Conservation (phyloP, 2,797 vertebrate genomes). For the Protonibea diacanthus region DNA sequence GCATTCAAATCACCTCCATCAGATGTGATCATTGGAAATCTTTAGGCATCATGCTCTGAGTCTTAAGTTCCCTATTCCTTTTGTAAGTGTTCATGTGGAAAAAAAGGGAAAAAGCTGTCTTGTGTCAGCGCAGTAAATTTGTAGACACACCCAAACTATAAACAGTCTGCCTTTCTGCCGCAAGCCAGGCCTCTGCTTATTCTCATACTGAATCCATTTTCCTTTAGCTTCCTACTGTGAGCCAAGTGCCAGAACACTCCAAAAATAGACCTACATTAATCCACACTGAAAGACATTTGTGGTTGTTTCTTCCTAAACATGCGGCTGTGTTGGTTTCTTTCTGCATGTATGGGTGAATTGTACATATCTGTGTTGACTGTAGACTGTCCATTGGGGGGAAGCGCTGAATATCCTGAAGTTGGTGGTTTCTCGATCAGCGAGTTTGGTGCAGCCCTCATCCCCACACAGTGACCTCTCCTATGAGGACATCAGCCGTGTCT, state of each 20-base stretch:
- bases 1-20: constrained; percentile 11
- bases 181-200: constrained; percentile 61
- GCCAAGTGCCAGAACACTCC: constrained; percentile 43
- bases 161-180: constrained; percentile 78
- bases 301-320: constrained; percentile 37
- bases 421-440: constrained; percentile 94
- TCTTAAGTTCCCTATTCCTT: constrained; percentile 54
- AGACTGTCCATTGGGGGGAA: constrained; percentile 95
- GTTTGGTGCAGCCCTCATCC: constrained; percentile 90
- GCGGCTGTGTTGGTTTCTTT: constrained; percentile 40
- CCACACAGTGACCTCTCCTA: constrained; percentile 90
- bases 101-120: constrained; percentile 50
- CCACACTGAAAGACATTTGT: constrained; percentile 23
- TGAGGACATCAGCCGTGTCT: constrained; percentile 91
- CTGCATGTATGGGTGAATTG: constrained; percentile 17
- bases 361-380: constrained; percentile 46
- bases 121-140: constrained; percentile 74
- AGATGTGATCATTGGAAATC: constrained; percentile 53
- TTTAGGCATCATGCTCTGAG: constrained; percentile 34
- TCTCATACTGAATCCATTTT: constrained; percentile 64
- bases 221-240: constrained; percentile 31
- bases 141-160: constrained; percentile 85
- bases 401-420: constrained; percentile 93
- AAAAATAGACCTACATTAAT: constrained; percentile 61
- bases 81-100: constrained; percentile 36